Evolutionary conservation across 2,888 invertebrate species (phyloP), one percentile per base, ranked within the genome.

Genomic region (Acronicta leporina): DNA sequence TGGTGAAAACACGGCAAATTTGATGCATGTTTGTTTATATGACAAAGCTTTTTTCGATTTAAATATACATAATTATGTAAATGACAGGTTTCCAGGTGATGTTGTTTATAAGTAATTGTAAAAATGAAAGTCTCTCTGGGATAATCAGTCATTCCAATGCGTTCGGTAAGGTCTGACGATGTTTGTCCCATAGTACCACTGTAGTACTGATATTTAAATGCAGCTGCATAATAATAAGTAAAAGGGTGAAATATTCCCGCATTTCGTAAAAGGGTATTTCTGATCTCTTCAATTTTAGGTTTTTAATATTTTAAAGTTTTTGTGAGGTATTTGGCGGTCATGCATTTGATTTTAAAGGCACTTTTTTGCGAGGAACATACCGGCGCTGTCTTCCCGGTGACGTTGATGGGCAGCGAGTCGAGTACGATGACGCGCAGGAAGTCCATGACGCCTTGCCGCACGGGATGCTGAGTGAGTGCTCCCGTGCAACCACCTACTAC

Each of bases 381-480:
- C 20, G 97, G 97, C 2, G 97, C 96, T 13, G 96, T 94, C 88
- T 98, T 98, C 33, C 96, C 96, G 14, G 97, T 97, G 16, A 96
- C 96, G 50, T 97, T 97, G 50, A 98, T 93, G 42, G 98, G 97
- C 49, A 99, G 94, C 0, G 99, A 99, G 91, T 99, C 99, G 0
- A 99, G 97, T 1, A 99, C 97, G 61, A 99, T 97, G 11, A 98
- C 98, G 54, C 98, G 95, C 51, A 99, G 92, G 86, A 99, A 98
- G 90, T 99, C 99, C 94, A 99, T 97, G 27, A 99, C 97, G 81
- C 98, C 97, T 83, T 98, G 98, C 45, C 98, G 95, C 1, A 97
- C 98, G 0, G 97, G 96, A 87, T 98, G 98, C 68, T 95, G 95
- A 1, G 97, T 97, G 52, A 98, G 90, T 0, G 86, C 79, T 0